Conservation (phyloP, 2,113 vertebrate species). For the Malurus melanocephalus region DNA sequence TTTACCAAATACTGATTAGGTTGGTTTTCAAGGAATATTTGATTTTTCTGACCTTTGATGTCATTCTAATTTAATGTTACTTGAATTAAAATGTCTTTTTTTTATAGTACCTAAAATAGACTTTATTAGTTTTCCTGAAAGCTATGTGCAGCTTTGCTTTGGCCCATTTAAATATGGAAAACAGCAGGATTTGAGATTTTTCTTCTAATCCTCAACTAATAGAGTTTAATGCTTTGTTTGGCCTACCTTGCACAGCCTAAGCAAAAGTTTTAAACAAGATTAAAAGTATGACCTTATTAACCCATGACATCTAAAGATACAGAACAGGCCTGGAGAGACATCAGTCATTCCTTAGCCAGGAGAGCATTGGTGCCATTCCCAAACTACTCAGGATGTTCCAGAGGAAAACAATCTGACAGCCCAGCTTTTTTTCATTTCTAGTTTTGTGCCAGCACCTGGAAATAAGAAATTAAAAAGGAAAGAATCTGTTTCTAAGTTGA, state of each 20-base stretch:
- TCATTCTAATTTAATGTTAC: slow-evolving; percentile 32
- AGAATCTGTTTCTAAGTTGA: not conserved
- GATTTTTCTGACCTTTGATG: slow-evolving; percentile 37
- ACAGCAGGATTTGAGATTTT: slow-evolving; percentile 55
- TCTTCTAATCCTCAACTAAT: slow-evolving; percentile 59
- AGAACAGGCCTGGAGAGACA: not conserved
- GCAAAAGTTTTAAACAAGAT: slow-evolving; percentile 63
- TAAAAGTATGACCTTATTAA: slow-evolving; percentile 57
- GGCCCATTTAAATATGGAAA: slow-evolving; percentile 53
- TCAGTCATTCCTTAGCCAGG: not conserved
- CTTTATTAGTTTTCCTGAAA: slow-evolving; percentile 53
- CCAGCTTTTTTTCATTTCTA: not conserved
- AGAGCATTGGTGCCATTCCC: not conserved
- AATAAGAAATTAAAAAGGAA: not conserved
- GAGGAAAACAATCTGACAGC: not conserved
- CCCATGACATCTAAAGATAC: slow-evolving; percentile 15
- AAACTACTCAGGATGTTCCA: not conserved
- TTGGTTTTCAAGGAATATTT: slow-evolving; percentile 56
- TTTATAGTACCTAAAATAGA: slow-evolving; percentile 40
- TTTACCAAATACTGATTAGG: not conserved
- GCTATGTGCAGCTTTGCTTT: slow-evolving; percentile 33
- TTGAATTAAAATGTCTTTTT: slow-evolving; percentile 39
- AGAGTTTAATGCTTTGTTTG: slow-evolving; percentile 61
- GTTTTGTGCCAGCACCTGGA: not conserved
- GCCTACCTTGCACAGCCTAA: slow-evolving; percentile 37